Conservation (phyloP, 2,113 vertebrate species). For the Ptilorrhoa leucosticta region DNA sequence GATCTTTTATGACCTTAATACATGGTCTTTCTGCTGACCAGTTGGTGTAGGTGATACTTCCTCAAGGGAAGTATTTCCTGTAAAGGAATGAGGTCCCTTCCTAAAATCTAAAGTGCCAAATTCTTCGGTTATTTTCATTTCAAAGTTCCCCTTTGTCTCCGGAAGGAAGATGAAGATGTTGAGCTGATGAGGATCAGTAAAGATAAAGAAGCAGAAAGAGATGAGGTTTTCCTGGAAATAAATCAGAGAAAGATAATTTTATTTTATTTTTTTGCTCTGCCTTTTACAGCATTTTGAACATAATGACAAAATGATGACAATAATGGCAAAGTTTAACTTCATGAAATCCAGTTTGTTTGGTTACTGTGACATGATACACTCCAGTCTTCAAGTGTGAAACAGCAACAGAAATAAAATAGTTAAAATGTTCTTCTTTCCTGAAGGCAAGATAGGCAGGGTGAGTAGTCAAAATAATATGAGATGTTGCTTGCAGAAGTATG, state of each 20-base stretch:
- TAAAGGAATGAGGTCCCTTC: not conserved
- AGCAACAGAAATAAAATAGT: not conserved
- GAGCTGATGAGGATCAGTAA: slow-evolving; percentile 51
- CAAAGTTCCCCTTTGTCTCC: slow-evolving; percentile 62
- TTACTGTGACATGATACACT: not conserved
- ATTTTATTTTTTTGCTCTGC: not conserved
- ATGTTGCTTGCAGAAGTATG: not conserved
- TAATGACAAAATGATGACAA: not conserved
- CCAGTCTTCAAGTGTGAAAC: not conserved
- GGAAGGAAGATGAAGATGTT: slow-evolving; percentile 57
- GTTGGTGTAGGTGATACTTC: not conserved
- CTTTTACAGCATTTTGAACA: not conserved
- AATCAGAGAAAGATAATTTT: not conserved
- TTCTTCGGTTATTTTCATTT: slow-evolving; percentile 64
- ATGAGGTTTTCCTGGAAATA: slow-evolving; percentile 44
- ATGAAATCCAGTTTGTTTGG: not conserved
- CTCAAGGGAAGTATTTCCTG: not conserved
- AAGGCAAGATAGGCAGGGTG: not conserved
- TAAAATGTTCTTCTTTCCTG: not conserved
- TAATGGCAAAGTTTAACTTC: not conserved
- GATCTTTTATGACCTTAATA: not conserved
- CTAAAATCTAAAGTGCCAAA: slow-evolving; percentile 58
- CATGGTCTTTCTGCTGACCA: not conserved
- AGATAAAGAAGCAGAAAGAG: slow-evolving; percentile 73
- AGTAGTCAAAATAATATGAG: not conserved